These are phyloP conservation scores for Buphagus erythrorhynchus DNA, from an alignment of 2,797 vertebrate species.

Conservation along the genomic window DNA sequence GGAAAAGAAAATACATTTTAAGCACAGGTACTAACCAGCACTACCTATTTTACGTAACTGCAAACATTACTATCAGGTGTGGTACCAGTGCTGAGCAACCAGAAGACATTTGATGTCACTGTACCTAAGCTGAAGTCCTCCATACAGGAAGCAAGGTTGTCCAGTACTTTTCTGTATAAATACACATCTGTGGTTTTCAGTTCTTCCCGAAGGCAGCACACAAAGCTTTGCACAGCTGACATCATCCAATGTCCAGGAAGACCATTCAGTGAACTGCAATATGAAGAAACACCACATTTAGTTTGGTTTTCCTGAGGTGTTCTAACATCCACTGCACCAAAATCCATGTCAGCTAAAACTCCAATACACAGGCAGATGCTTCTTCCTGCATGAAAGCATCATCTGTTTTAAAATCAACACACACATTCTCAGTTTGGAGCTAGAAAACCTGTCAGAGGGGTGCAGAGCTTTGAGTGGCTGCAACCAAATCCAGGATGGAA, in stretches of 20 bases:
- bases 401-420: not conserved
- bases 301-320: not conserved
- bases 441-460: not conserved
- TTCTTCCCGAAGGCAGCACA: constrained; percentile 78
- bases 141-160: constrained; percentile 86
- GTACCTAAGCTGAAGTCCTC: constrained; percentile 88
- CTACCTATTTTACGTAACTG: not conserved
- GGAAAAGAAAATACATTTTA: not conserved
- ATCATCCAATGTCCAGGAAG: constrained; percentile 79
- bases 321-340: not conserved
- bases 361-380: not conserved
- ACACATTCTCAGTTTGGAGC: not conserved
- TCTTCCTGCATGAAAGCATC: not conserved
- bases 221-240: constrained; percentile 75
- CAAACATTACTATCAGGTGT: not conserved
- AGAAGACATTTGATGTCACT: not conserved
- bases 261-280: constrained; percentile 82
- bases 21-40: not conserved
- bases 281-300: not conserved
- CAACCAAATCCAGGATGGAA: not conserved
- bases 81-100: not conserved
- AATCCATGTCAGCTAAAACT: not conserved
- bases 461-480: not conserved
- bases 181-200: constrained; percentile 76
- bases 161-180: constrained; percentile 79